These are phyloP conservation scores for Microcebus murinus DNA, from an alignment of 2,113 vertebrate genomes.

Conservation along the genomic window DNA sequence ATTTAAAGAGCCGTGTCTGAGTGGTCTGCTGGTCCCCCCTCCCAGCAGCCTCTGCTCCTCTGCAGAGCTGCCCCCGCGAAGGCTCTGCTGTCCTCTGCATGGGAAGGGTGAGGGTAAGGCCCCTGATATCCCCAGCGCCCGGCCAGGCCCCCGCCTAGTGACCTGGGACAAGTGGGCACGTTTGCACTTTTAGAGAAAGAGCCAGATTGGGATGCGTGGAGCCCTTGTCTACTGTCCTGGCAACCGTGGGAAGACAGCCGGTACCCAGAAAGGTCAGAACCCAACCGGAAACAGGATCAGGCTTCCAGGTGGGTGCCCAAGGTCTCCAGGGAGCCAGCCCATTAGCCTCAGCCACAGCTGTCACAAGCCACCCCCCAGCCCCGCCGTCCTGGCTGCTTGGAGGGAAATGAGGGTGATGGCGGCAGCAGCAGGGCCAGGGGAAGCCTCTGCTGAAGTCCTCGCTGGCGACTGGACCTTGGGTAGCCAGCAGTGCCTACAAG, in stretches of 20 bases:
- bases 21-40: neutral
- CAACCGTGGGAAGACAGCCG: neutral
- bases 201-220: neutral
- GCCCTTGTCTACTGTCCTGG: neutral
- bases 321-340: neutral
- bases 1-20: slow-evolving; percentile 63
- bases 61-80: neutral
- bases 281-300: neutral
- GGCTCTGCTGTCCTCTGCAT: neutral
- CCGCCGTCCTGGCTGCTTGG: neutral
- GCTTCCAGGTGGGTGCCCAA: neutral
- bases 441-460: neutral
- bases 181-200: slow-evolving; percentile 11
- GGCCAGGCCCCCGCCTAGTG: neutral
- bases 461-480: neutral
- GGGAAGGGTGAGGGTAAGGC: neutral
- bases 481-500: no score
- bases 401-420: neutral
- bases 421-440: fast-evolving
- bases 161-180: neutral
- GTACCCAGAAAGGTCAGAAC: neutral
- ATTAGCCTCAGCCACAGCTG: neutral
- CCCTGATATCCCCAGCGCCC: neutral
- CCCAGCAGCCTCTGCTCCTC: neutral
- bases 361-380: neutral